Base-by-base conservation (phyloP, 2,888 invertebrate genomes). In the Tetanocera ferruginea region DNA sequence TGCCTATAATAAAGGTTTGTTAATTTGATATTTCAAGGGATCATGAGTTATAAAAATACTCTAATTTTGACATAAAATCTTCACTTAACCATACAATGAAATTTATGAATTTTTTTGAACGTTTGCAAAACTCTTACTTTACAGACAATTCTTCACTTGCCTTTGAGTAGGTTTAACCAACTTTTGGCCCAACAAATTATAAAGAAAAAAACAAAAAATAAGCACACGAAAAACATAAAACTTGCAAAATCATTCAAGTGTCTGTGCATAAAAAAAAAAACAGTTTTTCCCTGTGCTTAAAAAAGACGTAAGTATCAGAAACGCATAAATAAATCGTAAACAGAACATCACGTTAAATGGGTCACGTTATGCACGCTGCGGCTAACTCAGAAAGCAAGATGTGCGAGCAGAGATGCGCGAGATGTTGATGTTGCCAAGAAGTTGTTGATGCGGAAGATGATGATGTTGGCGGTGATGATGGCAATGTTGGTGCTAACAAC, bases 281-380 rank as follows among this genome's bases (percentile, higher is more conserved):
- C n/a, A 14, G 3, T n/a, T n/a, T n/a, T 25, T 23, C 57, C 28
- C 9, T 9, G 5, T 9, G 2, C 19, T 28, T 25, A 11, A 23
- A 28, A 55, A 9, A 23, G 57, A 23, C 57, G 25, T 28, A 23
- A 14, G 57, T 14, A 23, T 23, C 57, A 69, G 69, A 74, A 71
- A 80, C 79, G 77, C 79, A 79, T 77, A 77, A 76, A 79, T 79
- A 78, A 81, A 76, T 80, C 78, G 79, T 80, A 64, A 80, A 79
- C 76, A 82, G 80, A 82, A 80, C 83, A 83, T 84, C 82, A 82
- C 83, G 82, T 84, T 84, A 85, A 85, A 84, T 86, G 83, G 86
- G 85, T 85, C 86, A 84, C 83, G 82, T 83, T 82, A 83, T 83
- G 83, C 84, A 83, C 82, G 83, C 49, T 49, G 62, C 23, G 23